Conservation (phyloP, 2,888 invertebrate genomes). For the Cryptocheilus praepositus region DNA sequence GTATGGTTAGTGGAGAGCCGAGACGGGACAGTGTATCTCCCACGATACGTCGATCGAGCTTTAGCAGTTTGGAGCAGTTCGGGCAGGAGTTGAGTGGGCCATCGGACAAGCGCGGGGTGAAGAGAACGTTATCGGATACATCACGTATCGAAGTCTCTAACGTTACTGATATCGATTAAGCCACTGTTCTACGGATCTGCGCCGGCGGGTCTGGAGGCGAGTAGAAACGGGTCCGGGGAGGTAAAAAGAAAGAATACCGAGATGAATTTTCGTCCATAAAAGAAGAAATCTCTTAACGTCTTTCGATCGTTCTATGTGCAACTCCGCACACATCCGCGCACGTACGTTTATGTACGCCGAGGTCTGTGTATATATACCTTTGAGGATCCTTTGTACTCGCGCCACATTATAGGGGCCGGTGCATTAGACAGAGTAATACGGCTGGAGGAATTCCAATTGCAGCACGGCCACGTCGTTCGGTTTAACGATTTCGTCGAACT, state of each 20-base stretch:
- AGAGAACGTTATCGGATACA: conserved; percentile 48
- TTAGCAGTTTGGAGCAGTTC: conserved; percentile 45
- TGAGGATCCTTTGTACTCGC: conserved; percentile 37
- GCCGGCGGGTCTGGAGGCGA: conserved; percentile 9
- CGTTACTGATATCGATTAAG: conserved; percentile 52
- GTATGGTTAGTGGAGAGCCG: conserved; percentile 28
- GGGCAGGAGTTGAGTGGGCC: conserved; percentile 29
- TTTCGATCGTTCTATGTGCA: conserved; percentile 13
- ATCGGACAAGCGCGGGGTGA: not conserved
- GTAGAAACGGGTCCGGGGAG: conserved; percentile 4
- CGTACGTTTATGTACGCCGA: not conserved
- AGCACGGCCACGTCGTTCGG: conserved; percentile 50
- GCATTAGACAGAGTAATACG: conserved; percentile 55
- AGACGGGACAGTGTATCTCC: conserved; percentile 37
- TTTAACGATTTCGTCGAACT: conserved; percentile 54
- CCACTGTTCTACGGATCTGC: conserved; percentile 37
- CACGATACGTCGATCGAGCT: conserved; percentile 40
- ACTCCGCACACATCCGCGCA: no score
- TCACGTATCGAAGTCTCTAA: conserved; percentile 44
- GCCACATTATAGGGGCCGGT: conserved; percentile 39
- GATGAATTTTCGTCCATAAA: conserved; percentile 49
- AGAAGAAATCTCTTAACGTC: conserved; percentile 44
- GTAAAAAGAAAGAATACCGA: conserved; percentile 15
- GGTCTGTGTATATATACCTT: conserved; percentile 16
- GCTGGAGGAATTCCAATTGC: conserved; percentile 59